phyloP scores from a whole-genome alignment of 2,113 vertebrate genomes.

The Gorsachius goisagi region DNA sequence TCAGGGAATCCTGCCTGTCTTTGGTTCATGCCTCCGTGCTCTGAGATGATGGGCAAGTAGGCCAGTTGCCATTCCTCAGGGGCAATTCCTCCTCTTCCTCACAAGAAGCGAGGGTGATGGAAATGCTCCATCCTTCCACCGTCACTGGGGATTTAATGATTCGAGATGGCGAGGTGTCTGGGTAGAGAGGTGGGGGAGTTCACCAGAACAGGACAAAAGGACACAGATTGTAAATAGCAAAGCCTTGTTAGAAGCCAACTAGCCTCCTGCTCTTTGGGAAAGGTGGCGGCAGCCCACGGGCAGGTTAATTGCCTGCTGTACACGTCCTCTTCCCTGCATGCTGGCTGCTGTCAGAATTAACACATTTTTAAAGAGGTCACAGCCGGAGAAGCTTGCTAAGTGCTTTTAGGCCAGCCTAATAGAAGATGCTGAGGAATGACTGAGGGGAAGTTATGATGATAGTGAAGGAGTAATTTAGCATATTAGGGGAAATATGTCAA shows the following conservation, averaged over 20 bases:
- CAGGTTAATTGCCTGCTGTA: background rate
- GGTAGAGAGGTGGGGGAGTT: background rate
- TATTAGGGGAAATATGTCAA: slow-evolving; percentile 72
- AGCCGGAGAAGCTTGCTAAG: slow-evolving; percentile 8
- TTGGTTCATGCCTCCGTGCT: rapidly evolving
- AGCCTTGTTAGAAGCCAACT: background rate
- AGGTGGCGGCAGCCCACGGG: background rate
- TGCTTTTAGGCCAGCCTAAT: slow-evolving; percentile 37
- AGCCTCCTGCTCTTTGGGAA: background rate
- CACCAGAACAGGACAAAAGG: background rate
- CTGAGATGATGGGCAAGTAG: rapidly evolving
- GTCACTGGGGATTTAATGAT: background rate
- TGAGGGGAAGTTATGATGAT: slow-evolving; percentile 61
- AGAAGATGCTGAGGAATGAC: slow-evolving; percentile 47
- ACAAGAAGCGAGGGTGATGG: background rate
- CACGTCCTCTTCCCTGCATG: background rate
- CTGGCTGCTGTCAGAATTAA: background rate
- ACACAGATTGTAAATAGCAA: background rate
- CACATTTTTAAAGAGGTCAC: background rate
- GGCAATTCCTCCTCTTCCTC: rapidly evolving
- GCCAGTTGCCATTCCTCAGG: rapidly evolving
- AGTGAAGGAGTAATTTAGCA: slow-evolving; percentile 61
- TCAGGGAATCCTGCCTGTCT: background rate
- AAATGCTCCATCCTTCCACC: background rate
- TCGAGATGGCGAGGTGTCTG: background rate